Conservation (phyloP, 2,888 invertebrate genomes). For the Synergus japonicus region DNA sequence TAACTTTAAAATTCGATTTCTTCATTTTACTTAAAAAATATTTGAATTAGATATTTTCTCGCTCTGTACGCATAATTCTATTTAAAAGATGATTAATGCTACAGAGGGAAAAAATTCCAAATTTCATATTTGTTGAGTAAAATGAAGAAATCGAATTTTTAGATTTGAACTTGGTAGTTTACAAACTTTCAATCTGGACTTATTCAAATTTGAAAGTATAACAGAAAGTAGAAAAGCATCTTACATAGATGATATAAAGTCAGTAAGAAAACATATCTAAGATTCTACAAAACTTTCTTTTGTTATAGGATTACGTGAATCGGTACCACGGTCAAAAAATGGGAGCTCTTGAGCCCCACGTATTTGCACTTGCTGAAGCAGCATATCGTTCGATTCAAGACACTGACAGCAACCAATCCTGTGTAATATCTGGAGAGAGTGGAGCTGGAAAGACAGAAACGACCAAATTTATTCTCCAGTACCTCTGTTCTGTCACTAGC, state of each 20-base stretch:
- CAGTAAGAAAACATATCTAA: not conserved
- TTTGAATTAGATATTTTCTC: no score
- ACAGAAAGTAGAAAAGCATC: no score
- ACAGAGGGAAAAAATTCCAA: no score
- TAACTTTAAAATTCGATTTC: no score
- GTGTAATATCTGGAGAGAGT: slow-evolving; percentile 95
- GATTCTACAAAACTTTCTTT: not conserved
- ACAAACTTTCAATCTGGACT: not conserved
- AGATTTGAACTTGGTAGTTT: not conserved
- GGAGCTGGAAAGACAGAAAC: slow-evolving; percentile 97
- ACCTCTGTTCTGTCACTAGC: slow-evolving; percentile 92
- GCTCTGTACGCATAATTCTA: no score
- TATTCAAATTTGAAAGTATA: not conserved
- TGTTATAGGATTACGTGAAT: slow-evolving; percentile 87
- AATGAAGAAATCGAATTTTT: no score
- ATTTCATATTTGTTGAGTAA: no score
- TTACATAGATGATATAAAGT: not conserved
- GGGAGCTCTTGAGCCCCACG: slow-evolving; percentile 90
- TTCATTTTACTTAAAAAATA: no score
- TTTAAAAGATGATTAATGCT: no score
- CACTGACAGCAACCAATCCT: slow-evolving; percentile 84
- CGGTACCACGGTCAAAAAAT: slow-evolving; percentile 91
- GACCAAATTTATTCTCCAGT: slow-evolving; percentile 94
- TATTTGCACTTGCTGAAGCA: slow-evolving; percentile 93
- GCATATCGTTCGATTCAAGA: slow-evolving; percentile 88